Evolutionary conservation across 1,140 invertebrate genomes (phyloP), one percentile per base, ranked within the genome.

Genomic region (Epicauta chinensis): DNA sequence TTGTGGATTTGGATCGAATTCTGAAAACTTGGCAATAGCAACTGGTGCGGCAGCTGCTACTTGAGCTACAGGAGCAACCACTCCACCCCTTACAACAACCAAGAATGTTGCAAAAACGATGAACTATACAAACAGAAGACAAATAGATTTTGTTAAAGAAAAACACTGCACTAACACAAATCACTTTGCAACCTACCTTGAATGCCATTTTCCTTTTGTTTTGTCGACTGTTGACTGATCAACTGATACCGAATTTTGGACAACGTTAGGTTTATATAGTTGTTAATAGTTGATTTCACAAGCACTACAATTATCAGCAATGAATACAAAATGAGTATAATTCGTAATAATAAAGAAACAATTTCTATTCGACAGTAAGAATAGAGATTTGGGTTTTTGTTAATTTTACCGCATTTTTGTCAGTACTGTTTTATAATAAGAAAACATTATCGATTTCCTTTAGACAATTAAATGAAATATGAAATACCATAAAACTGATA

Each of bases 1-100:
- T 63, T 76, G 74, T 7, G 75, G 76, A 47, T 73, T 68, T 3
- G 72, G 68, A 55, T 78, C 74, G 53, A 75, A 76, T 23, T 34
- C 32, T 3, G 32, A 34, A 11, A 42, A 11, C 30, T 43, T 43
- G 5, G 37, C 39, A n/a, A 32, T 40, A 2, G 39, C 55, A 12
- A 45, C 51, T 1, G 41, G 35, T 38, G 42, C 51, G 12, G 23
- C 35, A 10, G 36, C 29, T 11, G 17, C 37, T 35, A 45, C 30
- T 34, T 43, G 35, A 10, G 43, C 42, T 42, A 41, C 52, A 14
- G 52, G 45, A 32, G 53, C 48, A 14, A 55, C 43, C 16, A 55
- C 53, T 45, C 48, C 48, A 30, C 54, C 49, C 38, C 49, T 56
- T 34, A 16, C 48, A 30, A 56, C 15, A 16, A 49, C 54, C 23